Evolutionary conservation across 1,140 invertebrate species (phyloP).

Genomic region (Paraescarpia echinospica): DNA sequence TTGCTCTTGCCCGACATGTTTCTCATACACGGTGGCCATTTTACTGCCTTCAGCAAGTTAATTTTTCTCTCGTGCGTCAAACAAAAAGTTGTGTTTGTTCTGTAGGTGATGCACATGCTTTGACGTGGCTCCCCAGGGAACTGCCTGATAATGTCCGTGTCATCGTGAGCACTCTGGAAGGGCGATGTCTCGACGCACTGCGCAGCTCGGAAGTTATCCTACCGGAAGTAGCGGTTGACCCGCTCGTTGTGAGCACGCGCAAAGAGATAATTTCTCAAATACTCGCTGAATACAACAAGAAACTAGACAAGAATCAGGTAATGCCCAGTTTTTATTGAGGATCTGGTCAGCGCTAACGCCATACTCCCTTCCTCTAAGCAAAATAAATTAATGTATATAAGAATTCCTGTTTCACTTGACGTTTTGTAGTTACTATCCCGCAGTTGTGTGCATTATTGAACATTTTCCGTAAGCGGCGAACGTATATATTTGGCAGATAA

Average conservation of each 20-base stretch:
- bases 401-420: no score
- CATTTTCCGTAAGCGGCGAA: background rate
- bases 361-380: no score
- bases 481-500: no score
- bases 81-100: background rate
- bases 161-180: slow-evolving; percentile 21
- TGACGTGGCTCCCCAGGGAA: slow-evolving; percentile 14
- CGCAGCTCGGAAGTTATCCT: background rate
- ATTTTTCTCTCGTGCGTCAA: no score
- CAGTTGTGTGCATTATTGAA: background rate
- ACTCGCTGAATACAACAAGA: slow-evolving; percentile 37
- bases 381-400: no score
- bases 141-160: slow-evolving; percentile 12
- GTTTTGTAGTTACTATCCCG: no score
- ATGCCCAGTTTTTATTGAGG: no score
- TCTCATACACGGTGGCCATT: no score
- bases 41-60: no score
- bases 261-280: slow-evolving; percentile 32
- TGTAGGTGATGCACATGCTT: background rate
- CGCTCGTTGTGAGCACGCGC: slow-evolving; percentile 8
- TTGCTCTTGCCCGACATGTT: no score
- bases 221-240: background rate
- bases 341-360: no score
- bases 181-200: slow-evolving; percentile 2
- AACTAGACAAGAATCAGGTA: slow-evolving; percentile 39